A percentile compares a stretch with the other conserved stretches of the same genome.
phyloP scores from a whole-genome alignment of 2,797 vertebrate genomes.

The Epinephelus coioides region DNA sequence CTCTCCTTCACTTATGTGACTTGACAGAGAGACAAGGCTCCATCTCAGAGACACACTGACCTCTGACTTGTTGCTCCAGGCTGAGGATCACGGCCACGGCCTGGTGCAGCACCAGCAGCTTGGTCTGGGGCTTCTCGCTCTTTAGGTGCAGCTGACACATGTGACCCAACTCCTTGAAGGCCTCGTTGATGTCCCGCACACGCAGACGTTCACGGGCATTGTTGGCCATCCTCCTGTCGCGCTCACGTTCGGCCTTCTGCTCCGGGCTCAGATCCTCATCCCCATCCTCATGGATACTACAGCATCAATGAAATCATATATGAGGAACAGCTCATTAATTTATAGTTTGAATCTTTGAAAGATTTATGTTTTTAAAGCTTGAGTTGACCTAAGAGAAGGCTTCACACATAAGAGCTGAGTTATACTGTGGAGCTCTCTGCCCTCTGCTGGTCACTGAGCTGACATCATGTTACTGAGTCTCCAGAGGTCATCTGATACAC shows the following conservation, averaged over 20 bases:
- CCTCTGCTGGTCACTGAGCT: constrained; percentile 73
- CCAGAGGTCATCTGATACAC: neutral
- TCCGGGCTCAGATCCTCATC: constrained; percentile 97
- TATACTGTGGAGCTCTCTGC: constrained; percentile 56
- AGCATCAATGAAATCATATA: constrained; percentile 45
- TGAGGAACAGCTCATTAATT: neutral
- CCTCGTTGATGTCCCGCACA: constrained; percentile 97
- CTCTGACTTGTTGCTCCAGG: constrained; percentile 98
- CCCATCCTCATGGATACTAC: constrained; percentile 95
- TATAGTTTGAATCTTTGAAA: neutral
- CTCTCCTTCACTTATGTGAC: neutral
- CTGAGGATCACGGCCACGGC: constrained; percentile 97
- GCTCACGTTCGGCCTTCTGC: constrained; percentile 95
- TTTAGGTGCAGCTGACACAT: constrained; percentile 98
- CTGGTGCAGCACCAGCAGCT: constrained; percentile 97
- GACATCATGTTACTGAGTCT: constrained; percentile 4
- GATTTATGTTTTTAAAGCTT: neutral
- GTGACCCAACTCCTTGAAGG: constrained; percentile 96
- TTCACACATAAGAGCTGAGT: neutral
- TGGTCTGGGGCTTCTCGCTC: constrained; percentile 97
- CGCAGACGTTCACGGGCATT: constrained; percentile 95
- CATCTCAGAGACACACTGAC: constrained; percentile 59
- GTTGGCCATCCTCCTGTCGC: constrained; percentile 96
- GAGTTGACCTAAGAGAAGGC: neutral
- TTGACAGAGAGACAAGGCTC: neutral